phyloP scores from a whole-genome alignment of 2,888 invertebrate species.

The Tuta absoluta region DNA sequence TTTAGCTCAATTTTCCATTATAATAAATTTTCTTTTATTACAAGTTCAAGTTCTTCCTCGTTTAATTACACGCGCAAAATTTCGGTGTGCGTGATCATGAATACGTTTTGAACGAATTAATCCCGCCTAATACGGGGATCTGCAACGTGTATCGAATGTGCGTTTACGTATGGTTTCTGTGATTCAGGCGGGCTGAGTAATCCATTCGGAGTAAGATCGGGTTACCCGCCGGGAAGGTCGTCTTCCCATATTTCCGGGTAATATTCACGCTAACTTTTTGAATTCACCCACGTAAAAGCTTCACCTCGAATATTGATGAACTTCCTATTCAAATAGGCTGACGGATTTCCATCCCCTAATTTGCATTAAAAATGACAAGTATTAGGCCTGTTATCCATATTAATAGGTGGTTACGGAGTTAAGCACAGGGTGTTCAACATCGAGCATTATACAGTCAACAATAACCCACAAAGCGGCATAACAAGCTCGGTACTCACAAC shows the following conservation, averaged over 20 bases:
- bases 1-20: background rate
- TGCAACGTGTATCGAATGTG: constrained; percentile 69
- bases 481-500: constrained; percentile 68
- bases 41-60: constrained; percentile 19
- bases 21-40: constrained; percentile 14
- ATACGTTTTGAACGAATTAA: constrained; percentile 70
- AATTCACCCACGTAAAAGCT: constrained; percentile 20
- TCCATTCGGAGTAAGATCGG: constrained; percentile 69
- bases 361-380: constrained; percentile 21
- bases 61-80: constrained; percentile 49
- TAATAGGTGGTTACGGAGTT: constrained; percentile 33
- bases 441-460: constrained; percentile 58
- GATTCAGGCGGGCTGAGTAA: constrained; percentile 75
- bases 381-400: constrained; percentile 28
- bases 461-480: constrained; percentile 62
- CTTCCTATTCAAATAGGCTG: constrained; percentile 9
- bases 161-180: constrained; percentile 76
- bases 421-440: constrained; percentile 58
- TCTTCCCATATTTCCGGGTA: constrained; percentile 52
- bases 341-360: constrained; percentile 12
- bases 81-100: constrained; percentile 54
- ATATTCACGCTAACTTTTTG: constrained; percentile 19
- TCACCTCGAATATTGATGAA: background rate
- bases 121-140: constrained; percentile 69
- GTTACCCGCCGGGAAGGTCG: constrained; percentile 59